Conservation (phyloP, 2,797 vertebrate genomes). For the Anguilla anguilla region DNA sequence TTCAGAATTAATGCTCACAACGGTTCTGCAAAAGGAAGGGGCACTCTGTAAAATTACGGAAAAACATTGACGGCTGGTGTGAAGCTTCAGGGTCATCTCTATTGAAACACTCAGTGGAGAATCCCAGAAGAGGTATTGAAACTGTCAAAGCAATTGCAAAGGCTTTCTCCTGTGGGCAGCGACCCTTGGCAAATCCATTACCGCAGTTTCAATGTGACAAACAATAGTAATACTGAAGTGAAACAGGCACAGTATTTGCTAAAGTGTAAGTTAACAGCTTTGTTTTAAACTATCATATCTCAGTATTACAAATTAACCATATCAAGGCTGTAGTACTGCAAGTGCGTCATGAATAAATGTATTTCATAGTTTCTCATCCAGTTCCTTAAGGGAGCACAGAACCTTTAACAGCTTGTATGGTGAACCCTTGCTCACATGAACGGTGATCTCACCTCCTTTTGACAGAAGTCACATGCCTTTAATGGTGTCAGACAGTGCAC, state of each 20-base stretch:
- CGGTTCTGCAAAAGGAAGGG: neutral
- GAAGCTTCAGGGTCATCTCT: neutral
- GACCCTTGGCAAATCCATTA: neutral
- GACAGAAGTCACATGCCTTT: neutral
- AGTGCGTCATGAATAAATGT: neutral
- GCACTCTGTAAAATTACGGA: neutral
- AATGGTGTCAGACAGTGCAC: neutral
- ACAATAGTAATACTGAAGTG: neutral
- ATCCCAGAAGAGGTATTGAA: neutral
- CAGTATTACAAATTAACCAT: neutral
- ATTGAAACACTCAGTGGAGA: neutral
- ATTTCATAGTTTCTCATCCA: neutral
- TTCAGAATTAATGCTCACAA: neutral
- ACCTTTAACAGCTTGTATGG: neutral
- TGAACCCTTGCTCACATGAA: neutral
- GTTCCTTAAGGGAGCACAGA: neutral
- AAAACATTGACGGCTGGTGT: neutral
- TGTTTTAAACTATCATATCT: neutral
- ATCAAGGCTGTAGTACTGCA: neutral
- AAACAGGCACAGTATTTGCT: neutral
- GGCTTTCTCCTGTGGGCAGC: neutral
- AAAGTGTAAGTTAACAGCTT: neutral
- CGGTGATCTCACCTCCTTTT: neutral
- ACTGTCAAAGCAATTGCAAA: neutral
- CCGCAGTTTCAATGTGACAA: neutral